Conservation (phyloP, 2,113 vertebrate genomes). For the Marmota flaviventris region DNA sequence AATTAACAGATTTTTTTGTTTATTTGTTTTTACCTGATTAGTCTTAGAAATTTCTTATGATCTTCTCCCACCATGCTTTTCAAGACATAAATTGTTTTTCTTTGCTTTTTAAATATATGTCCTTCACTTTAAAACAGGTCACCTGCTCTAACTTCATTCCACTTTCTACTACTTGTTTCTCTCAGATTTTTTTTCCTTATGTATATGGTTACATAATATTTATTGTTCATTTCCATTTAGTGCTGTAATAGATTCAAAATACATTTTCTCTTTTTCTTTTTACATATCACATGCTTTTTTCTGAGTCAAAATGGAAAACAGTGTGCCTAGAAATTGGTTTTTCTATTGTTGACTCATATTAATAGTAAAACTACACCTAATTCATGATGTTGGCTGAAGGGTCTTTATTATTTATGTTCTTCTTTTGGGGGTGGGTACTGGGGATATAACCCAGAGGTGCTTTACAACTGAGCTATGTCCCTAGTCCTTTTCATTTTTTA, state of each 20-base stretch:
- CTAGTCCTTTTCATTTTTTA: too few species aligned
- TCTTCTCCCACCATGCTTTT: neutral
- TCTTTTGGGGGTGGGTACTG: too few species aligned
- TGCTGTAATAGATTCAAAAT: neutral
- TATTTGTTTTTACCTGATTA: neutral
- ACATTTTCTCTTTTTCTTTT: neutral
- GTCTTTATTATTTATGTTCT: neutral
- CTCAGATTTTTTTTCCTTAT: neutral
- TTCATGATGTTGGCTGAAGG: neutral
- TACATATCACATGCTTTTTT: neutral
- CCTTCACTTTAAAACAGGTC: conserved; percentile 38
- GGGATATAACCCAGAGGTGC: too few species aligned
- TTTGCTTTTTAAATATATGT: neutral
- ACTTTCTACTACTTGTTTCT: neutral
- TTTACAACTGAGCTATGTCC: too few species aligned
- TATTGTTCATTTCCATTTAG: conserved; percentile 15
- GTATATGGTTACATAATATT: neutral
- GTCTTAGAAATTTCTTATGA: conserved; percentile 18
- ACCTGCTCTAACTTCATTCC: neutral
- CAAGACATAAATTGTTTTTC: conserved; percentile 50
- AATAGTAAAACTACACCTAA: neutral
- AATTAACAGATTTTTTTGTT: neutral
- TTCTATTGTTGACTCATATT: neutral
- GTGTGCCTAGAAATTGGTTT: neutral
- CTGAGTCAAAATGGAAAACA: neutral